A percentile compares a stretch with the other conserved stretches of the same genome.
Conservation (phyloP, 2,113 vertebrate genomes). For the Psilopsiagon aurifrons region DNA sequence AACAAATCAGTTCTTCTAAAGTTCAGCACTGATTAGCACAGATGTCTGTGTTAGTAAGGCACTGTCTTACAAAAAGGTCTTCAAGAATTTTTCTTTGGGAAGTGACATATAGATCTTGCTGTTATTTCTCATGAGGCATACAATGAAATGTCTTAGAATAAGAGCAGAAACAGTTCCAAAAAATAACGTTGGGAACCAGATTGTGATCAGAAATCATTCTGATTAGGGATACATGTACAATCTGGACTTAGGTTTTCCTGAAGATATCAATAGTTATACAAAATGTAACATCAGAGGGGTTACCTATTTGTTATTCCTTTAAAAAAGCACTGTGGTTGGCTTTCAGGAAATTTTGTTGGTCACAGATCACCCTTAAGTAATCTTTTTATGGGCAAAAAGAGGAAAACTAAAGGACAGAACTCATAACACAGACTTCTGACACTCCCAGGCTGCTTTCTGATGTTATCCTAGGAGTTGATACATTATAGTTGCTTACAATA, state of each 20-base stretch:
- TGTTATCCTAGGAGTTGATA: not conserved
- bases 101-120: not conserved
- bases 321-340: not conserved
- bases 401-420: not conserved
- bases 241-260: not conserved
- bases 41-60: not conserved
- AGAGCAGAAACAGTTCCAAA: not conserved
- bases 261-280: not conserved
- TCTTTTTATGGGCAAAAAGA: not conserved
- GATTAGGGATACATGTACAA: not conserved
- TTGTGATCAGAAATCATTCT: not conserved
- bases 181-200: not conserved
- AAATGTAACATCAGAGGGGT: not conserved
- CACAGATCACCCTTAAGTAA: not conserved
- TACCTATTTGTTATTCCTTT: not conserved
- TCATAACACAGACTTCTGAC: not conserved
- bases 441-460: not conserved
- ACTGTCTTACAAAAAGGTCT: not conserved
- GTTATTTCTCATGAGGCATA: not conserved
- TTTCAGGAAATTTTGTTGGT: not conserved
- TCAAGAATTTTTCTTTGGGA: not conserved
- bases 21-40: slow-evolving; percentile 12
- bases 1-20: not conserved
- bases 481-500: not conserved
- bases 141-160: not conserved